Evolutionary conservation across 2,888 invertebrate genomes (phyloP), one percentile per base, ranked within the genome.

Genomic region (Bedellia somnulentella): DNA sequence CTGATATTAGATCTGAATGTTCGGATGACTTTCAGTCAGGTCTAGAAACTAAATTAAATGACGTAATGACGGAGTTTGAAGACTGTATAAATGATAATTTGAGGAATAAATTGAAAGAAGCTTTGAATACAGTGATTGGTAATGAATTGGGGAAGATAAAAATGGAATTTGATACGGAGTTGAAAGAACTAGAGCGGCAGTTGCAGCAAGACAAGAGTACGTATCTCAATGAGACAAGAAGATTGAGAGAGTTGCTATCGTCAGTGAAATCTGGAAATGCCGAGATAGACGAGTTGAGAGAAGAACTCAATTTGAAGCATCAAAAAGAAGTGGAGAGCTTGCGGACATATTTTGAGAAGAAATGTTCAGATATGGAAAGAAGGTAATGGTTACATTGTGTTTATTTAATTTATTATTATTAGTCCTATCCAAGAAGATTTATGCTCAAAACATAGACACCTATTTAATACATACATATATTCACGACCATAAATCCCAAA

Each of bases 311-410:
- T 31, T 49, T 59, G 3, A 82, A 83, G 44, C 88, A 90, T 58
- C 76, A 82, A 18, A 82, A 81, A 37, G 87, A 90, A 53, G 85
- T 90, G 83, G 88, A 88, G 52, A 85, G 89, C 47, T 54, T 90
- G 31, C 73, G 89, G 26, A 86, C 81, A 6, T 90, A 89, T 47
- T 90, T 89, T 48, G 90, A 90, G 47, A 79, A 84, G 46, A 89
- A 88, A 49, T 90, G 89, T 49, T 79, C 83, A 1, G 87, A 89
- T 44, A 79, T 90, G 57, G 88, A 88, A 49, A 86, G 87, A 46
- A 86, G 89, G 82, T 87, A 56, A 60, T 73, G 52, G 15, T 18
- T 29, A 31, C 16, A 10, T n/a, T n/a, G n/a, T 31, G 18, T 24
- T 33, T 35, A 25, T 27, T 32, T 31, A 35, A 14, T 26, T 16